Evolutionary conservation across 2,113 vertebrate species (phyloP), one percentile per base, ranked within the genome.

Genomic region (Eulemur rufifrons): DNA sequence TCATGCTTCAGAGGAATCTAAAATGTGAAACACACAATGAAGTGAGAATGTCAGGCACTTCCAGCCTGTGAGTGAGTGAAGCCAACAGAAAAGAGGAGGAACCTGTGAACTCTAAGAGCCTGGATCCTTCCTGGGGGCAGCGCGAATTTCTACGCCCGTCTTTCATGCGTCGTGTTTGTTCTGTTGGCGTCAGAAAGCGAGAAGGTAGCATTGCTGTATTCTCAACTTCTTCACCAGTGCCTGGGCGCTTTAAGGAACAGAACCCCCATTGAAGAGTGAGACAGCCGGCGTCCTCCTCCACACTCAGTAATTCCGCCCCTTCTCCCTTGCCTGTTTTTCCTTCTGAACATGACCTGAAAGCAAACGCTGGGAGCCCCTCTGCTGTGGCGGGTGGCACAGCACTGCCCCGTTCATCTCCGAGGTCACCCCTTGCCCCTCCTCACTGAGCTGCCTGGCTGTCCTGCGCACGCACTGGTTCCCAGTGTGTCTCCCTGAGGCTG

Each of bases 81-180:
- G 42, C 3, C 34, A 32, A 39, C 42, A 3, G 34, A 9, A 34
- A 27, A 29, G 8, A 1, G 12, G 61, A 87, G 27, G 6, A 15
- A 10, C 0, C 5, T 0, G 0, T 3, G 3, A 3, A 13, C 14
- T 0, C 10, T 2, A 21, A 10, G 37, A 18, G 27, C 2, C 20
- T 9, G 34, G 18, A 7, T 29, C 3, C 10, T 11, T 47, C 15
- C 3, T 2, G 68, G 63, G 45, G 39, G 42, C 42, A 0, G 12
- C 0, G 39, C 29, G 8, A 6, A 5, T 11, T 10, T 18, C 37
- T 10, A 0, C 2, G 6, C 34, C 66, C 4, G 39, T 25, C 69
- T 8, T 1, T 1, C 45, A 8, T 50, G 37, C 1, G 0, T 42
- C 68, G 7, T 0, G 0, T 15, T 47, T 37, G 42, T 84, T 5